Evolutionary conservation across 2,888 invertebrate species (phyloP), one percentile per base, ranked within the genome.

Genomic region (Caenorhabditis becei): DNA sequence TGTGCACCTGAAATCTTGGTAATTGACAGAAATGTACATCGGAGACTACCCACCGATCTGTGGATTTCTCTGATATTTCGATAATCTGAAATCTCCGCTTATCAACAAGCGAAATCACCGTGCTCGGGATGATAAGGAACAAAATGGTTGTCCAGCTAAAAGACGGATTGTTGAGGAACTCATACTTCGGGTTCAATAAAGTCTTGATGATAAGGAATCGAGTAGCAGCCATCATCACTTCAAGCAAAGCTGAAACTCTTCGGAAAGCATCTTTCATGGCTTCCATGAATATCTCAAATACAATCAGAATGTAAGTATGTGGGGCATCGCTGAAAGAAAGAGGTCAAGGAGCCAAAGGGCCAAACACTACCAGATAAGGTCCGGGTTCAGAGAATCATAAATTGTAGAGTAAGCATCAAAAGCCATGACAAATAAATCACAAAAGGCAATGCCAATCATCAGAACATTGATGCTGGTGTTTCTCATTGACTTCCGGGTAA

Each of bases 201-300:
- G 18, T 69, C 32, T 69, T 69, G 16, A 69, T 20, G 11, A 69
- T 69, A 5, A 69, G 23, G 5, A 59, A 37, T 4, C 69, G 59
- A 8, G 51, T 49, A 11, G 32, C 8, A 11, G 69, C 58, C 69
- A 69, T 59, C 16, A 59, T 10, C 10, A 69, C 59, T 5, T 59
- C 59, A 18, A 69, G 69, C 69, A 58, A 69, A 0, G 69, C 44
- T 2, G 59, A 44, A 1, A 59, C 2, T 4, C 69, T 4, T 23
- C 69, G 47, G 11, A 69, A 59, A 23, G 32, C 69, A 23, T 69
- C 69, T 8, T 69, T 69, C n/a, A 69, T 23, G 8, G 69, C 58
- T 0, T 58, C 35, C 0, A 20, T 37, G 49, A 49, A 69, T 0
- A 69, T 24, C 2, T 69, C 59, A 1, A 69, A 18, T 0, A 59